phyloP scores from a whole-genome alignment of 1,140 invertebrate genomes.

The Mizuhopecten yessoensis region DNA sequence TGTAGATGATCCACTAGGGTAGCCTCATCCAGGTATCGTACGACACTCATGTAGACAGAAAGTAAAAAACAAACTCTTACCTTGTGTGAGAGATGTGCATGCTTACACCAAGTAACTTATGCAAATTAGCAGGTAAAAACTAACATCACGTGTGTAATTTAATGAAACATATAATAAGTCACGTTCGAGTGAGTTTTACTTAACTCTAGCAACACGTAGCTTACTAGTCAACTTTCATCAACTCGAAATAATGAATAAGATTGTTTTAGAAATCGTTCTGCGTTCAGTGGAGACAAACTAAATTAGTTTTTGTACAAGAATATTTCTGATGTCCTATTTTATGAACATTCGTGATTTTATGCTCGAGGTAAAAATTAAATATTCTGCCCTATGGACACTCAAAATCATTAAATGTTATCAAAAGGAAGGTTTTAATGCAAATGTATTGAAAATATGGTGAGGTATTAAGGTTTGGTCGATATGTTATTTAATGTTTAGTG shows the following conservation, averaged over 20 bases:
- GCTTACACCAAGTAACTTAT: background rate
- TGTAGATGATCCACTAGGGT: background rate
- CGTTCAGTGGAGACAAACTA: background rate
- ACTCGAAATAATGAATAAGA: background rate
- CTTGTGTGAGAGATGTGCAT: background rate
- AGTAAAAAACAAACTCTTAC: background rate
- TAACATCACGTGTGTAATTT: constrained; percentile 8
- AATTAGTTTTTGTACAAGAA: background rate
- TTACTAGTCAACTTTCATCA: constrained; percentile 10
- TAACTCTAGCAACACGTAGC: background rate
- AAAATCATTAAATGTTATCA: too few species aligned
- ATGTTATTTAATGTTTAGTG: too few species aligned
- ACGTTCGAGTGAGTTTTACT: background rate
- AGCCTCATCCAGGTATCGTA: background rate
- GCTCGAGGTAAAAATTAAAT: too few species aligned
- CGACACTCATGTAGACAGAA: background rate
- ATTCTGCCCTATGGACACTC: too few species aligned
- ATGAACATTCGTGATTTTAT: too few species aligned
- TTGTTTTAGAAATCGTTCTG: background rate
- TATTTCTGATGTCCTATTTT: too few species aligned
- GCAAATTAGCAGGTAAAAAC: constrained; percentile 15
- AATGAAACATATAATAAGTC: constrained; percentile 1
- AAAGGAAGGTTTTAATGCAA: too few species aligned
- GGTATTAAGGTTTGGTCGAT: too few species aligned
- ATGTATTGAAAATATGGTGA: too few species aligned